Base-by-base conservation (phyloP, 2,113 vertebrate species). In the Aptenodytes forsteri region DNA sequence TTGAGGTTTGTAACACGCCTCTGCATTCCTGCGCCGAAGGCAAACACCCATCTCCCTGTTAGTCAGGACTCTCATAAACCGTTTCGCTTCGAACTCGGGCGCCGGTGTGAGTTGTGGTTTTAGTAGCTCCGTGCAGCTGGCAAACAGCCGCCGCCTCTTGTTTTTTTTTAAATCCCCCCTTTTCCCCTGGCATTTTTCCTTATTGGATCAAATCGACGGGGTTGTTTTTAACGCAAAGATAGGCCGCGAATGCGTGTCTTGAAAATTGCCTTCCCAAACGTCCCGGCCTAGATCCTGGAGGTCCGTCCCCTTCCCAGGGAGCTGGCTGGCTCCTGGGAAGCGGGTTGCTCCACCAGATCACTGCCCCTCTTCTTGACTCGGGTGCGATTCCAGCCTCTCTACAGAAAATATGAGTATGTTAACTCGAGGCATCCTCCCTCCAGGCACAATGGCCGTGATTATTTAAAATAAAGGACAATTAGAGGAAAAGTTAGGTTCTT, bases 371-470 rank as follows among this genome's bases (percentile, higher is more conserved):
- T 32, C 65, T 36, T 19, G n/a, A 3, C 49, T 17, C 4, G 0
- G 46, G 18, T 46, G n/a, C 56, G 25, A 6, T 42, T 58, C 87
- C 83, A 38, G 6, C 18, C n/a, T 78, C 44, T 34, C 47, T 11
- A 2, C 3, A 2, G 61, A 29, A 49, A 69, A 4, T 0, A 14
- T 0, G 25, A 52, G 19, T 15, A 0, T 0, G 4, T 18, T 34
- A 18, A 36, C 25, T 3, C 4, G 27, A 40, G 32, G 4, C 61
- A 26, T 11, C 32, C 16, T 70, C 34, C 42, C 16, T 69, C 11
- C 18, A 8, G 58, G 40, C 40, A 17, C 25, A 52, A 36, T 8
- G 10, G 21, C 29, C 0, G 5, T 8, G 16, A 34, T 50, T 56
- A n/a, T 52, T 87, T 30, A 22, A 64, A 32, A 25, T 40, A 18